phyloP scores from a whole-genome alignment of 64 coral and sea anemone genomes.

The Astreopora myriophthalma region DNA sequence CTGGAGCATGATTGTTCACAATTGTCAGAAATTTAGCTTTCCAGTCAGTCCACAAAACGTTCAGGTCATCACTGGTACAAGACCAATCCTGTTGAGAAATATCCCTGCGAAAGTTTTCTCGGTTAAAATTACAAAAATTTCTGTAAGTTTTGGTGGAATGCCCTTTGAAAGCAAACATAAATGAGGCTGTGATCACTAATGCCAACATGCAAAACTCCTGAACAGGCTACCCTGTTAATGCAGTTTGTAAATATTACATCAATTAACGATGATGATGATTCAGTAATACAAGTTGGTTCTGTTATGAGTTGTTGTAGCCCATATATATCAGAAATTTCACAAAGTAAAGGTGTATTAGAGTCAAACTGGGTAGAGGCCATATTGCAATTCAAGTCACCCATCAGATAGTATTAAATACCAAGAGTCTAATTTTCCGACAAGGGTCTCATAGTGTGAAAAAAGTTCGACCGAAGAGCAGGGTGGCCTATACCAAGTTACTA shows the following conservation, averaged over 20 bases:
- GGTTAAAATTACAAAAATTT: neutral
- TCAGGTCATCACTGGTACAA: neutral
- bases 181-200: constrained; percentile 52
- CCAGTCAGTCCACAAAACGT: constrained; percentile 15
- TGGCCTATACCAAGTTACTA: neutral
- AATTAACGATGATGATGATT: constrained; percentile 44
- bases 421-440: neutral
- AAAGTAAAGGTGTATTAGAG: neutral
- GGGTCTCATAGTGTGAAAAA: neutral
- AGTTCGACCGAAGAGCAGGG: neutral
- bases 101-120: neutral
- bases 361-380: neutral
- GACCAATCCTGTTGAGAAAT: neutral
- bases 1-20: constrained; percentile 29
- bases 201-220: constrained; percentile 54
- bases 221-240: constrained; percentile 6
- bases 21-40: neutral
- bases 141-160: neutral
- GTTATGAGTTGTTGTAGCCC: constrained; percentile 51
- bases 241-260: constrained; percentile 47
- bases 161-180: neutral
- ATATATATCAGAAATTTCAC: constrained; percentile 53
- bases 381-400: neutral
- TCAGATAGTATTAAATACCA: neutral
- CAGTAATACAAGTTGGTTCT: constrained; percentile 47